A percentile compares a stretch with the other conserved stretches of the same genome.
Evolutionary conservation across 2,888 invertebrate species (phyloP).

Genomic region (Pristionchus entomophagus): DNA sequence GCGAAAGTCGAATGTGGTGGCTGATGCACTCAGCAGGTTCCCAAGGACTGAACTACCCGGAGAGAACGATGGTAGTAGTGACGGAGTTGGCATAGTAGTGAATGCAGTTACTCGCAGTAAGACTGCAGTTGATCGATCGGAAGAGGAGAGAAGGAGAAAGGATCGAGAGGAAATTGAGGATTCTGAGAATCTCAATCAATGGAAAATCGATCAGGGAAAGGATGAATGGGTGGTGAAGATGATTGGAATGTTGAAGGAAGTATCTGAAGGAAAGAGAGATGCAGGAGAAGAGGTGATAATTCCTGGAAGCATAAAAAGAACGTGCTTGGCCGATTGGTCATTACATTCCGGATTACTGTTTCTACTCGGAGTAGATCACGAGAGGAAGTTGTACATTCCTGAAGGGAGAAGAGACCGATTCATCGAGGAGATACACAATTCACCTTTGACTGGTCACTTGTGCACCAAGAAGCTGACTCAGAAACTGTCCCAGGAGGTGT

Average conservation of each 20-base stretch:
- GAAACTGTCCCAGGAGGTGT: conserved; percentile 21
- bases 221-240: background rate
- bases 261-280: conserved; percentile 47
- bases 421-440: no score
- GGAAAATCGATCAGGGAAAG: background rate
- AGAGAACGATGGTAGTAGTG: background rate
- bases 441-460: background rate
- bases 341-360: background rate
- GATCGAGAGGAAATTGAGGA: background rate
- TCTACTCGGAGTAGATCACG: background rate
- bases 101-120: background rate
- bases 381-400: background rate
- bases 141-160: background rate
- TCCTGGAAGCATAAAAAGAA: conserved; percentile 32
- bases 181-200: background rate
- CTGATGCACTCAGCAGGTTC: background rate
- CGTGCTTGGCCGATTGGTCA: background rate
- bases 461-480: background rate
- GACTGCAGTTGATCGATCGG: background rate
- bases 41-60: background rate
- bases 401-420: no score
- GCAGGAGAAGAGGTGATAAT: conserved; percentile 47
- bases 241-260: background rate
- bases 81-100: background rate
- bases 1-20: conserved; percentile 48